These are phyloP conservation scores for Forbesichthys papilliferus DNA, from an alignment of 2,113 vertebrate genomes.

Conservation along the genomic window DNA sequence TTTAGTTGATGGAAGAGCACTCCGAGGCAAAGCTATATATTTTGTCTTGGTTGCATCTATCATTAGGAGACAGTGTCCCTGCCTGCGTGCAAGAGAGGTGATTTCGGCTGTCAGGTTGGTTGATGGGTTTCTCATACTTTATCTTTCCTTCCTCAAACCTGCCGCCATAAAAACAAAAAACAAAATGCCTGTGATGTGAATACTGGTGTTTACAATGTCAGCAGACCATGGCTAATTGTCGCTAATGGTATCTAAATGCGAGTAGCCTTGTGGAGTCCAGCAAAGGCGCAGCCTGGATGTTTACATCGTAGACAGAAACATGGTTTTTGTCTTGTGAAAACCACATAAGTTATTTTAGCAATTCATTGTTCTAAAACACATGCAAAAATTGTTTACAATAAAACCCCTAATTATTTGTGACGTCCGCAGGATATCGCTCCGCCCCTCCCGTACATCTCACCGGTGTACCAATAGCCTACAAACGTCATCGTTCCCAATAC, in stretches of 20 bases:
- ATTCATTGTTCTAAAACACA: too few species aligned
- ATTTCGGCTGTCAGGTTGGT: neutral
- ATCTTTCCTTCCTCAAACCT: neutral
- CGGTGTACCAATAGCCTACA: too few species aligned
- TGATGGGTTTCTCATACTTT: neutral
- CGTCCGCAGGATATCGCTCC: too few species aligned
- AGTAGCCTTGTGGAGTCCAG: neutral
- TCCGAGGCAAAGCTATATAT: slow-evolving; percentile 7
- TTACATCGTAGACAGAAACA: too few species aligned
- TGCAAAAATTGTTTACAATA: too few species aligned
- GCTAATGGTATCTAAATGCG: slow-evolving; percentile 8
- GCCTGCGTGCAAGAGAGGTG: slow-evolving; percentile 23
- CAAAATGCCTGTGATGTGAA: neutral
- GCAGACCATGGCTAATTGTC: slow-evolving; percentile 1
- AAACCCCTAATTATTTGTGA: too few species aligned
- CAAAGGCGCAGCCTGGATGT: neutral
- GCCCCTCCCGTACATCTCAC: too few species aligned
- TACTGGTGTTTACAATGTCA: neutral
- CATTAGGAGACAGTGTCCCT: slow-evolving; percentile 17
- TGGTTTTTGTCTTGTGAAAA: too few species aligned
- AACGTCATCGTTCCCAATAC: too few species aligned
- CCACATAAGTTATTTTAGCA: too few species aligned
- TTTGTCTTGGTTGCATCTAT: slow-evolving; percentile 1
- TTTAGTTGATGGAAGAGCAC: slow-evolving; percentile 24
- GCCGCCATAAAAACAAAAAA: neutral